Evolutionary conservation across 2,113 vertebrate species (phyloP).

Genomic region (Ptilonorhynchus violaceus): DNA sequence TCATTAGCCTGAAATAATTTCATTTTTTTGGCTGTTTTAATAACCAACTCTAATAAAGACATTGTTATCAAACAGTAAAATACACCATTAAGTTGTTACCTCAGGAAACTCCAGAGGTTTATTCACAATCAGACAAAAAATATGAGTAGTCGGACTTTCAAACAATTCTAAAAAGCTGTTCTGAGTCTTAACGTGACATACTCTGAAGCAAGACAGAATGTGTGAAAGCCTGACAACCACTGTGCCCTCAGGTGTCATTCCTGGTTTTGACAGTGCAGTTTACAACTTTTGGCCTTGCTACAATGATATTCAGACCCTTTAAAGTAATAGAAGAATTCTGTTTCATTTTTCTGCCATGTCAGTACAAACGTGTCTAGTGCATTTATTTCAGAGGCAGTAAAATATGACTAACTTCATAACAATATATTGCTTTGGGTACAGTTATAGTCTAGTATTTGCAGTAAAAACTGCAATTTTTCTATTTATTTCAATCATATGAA

Average conservation of each 20-base stretch:
- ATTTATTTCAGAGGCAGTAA: background rate
- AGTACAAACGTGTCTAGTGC: background rate
- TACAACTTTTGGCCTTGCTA: background rate
- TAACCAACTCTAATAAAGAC: background rate
- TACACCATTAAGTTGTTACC: background rate
- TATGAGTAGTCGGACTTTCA: background rate
- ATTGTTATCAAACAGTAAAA: background rate
- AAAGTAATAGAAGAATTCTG: background rate
- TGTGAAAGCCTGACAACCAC: background rate
- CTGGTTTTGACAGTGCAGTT: background rate
- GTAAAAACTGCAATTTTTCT: background rate
- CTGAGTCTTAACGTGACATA: background rate
- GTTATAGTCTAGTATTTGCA: background rate
- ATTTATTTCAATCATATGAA: background rate
- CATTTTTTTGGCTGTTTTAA: background rate
- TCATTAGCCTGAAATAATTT: background rate
- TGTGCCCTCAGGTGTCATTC: background rate
- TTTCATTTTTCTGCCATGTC: background rate
- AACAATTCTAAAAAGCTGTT: background rate
- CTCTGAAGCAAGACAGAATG: background rate
- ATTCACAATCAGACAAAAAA: background rate
- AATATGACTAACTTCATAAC: background rate
- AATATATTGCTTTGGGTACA: background rate
- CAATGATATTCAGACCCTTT: background rate
- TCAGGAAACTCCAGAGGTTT: background rate